phyloP scores from a whole-genome alignment of 2,113 vertebrate genomes.

The Aegithalos caudatus region DNA sequence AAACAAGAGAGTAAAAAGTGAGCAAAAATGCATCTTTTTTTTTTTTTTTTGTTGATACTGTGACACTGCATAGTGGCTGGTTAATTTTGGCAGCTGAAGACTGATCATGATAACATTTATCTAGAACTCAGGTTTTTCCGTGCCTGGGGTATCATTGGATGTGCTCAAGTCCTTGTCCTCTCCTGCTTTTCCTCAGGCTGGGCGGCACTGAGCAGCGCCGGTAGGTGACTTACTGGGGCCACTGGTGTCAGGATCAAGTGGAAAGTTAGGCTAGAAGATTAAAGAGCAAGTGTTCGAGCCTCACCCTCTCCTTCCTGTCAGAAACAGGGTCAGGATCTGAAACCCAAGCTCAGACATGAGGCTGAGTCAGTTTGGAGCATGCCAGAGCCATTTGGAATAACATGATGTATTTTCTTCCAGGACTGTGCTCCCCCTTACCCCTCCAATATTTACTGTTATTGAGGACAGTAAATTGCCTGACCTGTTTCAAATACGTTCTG shows the following conservation, averaged over 20 bases:
- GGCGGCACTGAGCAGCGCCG: slow-evolving; percentile 62
- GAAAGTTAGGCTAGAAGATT: slow-evolving; percentile 47
- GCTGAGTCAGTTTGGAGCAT: slow-evolving; percentile 36
- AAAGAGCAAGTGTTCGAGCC: slow-evolving; percentile 41
- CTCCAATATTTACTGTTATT: slow-evolving; percentile 53
- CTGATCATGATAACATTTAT: slow-evolving; percentile 61
- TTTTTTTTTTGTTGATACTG: slow-evolving; percentile 42
- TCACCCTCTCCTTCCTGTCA: slow-evolving; percentile 30
- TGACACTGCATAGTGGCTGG: slow-evolving; percentile 50
- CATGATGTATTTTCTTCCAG: slow-evolving; percentile 41
- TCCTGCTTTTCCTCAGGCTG: slow-evolving; percentile 68
- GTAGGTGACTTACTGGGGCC: slow-evolving; percentile 61
- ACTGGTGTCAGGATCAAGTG: slow-evolving; percentile 69
- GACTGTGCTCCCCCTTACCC: not conserved
- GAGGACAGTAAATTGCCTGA: slow-evolving; percentile 41
- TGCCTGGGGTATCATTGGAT: slow-evolving; percentile 66
- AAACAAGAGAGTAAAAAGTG: not conserved
- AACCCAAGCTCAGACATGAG: slow-evolving; percentile 26
- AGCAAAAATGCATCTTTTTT: slow-evolving; percentile 6
- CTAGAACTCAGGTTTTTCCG: slow-evolving; percentile 67
- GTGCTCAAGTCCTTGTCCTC: slow-evolving; percentile 66
- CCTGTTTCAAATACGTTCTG: not conserved
- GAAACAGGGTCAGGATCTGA: slow-evolving; percentile 47
- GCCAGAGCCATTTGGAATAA: slow-evolving; percentile 48
- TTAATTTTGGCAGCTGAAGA: slow-evolving; percentile 55